These are phyloP conservation scores for Sebastes nivosus DNA, from an alignment of 2,797 vertebrate genomes.

Conservation along the genomic window DNA sequence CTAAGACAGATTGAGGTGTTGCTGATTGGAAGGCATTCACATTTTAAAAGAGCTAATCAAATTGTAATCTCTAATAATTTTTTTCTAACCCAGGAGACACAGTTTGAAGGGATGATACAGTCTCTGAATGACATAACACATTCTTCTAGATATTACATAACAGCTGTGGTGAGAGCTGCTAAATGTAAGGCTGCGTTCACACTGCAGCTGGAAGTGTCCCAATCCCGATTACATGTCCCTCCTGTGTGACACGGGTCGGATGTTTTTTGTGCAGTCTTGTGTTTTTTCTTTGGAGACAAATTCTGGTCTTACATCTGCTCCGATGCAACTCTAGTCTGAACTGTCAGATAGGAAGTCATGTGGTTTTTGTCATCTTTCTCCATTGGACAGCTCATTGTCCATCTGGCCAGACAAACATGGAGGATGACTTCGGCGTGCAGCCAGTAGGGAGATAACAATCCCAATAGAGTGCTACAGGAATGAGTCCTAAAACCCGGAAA, in stretches of 20 bases:
- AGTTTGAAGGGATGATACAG: conserved; percentile 27
- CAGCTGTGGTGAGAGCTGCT: conserved; percentile 36
- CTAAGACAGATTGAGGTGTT: conserved; percentile 4
- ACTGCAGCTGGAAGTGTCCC: conserved; percentile 38
- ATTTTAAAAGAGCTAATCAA: conserved; percentile 33
- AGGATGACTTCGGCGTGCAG: background rate
- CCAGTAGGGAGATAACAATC: background rate
- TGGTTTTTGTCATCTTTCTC: conserved; percentile 24
- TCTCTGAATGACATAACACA: conserved; percentile 58
- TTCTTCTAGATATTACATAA: conserved; percentile 55
- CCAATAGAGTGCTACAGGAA: too few species aligned
- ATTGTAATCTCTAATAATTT: conserved; percentile 5
- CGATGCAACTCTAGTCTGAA: background rate
- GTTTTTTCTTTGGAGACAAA: background rate
- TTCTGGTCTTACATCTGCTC: background rate
- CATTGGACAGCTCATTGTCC: conserved; percentile 27
- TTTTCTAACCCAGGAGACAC: conserved; percentile 26
- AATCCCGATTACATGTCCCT: conserved; percentile 19
- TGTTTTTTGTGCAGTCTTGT: background rate
- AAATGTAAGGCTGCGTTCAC: conserved; percentile 28
- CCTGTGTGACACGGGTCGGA: conserved; percentile 7
- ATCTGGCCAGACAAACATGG: conserved; percentile 31
- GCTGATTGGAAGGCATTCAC: background rate
- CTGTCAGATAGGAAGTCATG: conserved; percentile 23
- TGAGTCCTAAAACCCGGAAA: too few species aligned